Conservation (phyloP, 2,888 invertebrate species). For the Cremastinae sp. region DNA sequence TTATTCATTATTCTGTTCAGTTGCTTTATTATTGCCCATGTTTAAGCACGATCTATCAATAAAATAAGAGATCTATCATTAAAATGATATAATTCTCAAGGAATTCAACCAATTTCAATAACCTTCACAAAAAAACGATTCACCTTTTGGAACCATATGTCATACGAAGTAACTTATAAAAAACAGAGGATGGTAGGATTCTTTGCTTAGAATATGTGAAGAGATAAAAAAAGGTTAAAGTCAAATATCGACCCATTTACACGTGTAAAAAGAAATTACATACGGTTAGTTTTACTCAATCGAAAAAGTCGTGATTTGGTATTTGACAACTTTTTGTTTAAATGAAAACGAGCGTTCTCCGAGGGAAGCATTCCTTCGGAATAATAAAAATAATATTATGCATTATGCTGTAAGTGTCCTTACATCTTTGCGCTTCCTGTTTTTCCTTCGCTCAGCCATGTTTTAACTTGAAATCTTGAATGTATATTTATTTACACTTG, state of each 20-base stretch:
- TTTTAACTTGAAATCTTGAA: no score
- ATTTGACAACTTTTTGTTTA: no score
- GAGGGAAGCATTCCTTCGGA: neutral
- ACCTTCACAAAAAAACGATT: neutral
- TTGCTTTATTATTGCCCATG: neutral
- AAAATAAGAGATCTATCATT: no score
- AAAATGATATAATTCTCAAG: no score
- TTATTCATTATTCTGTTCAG: neutral
- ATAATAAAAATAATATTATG: constrained; percentile 34
- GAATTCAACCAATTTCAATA: no score
- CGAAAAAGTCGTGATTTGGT: no score
- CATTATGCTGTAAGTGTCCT: constrained; percentile 75
- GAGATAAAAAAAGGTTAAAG: neutral
- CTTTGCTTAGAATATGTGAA: neutral
- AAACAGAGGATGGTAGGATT: neutral
- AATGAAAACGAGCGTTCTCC: no score
- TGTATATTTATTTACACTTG: constrained; percentile 62
- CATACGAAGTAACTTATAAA: neutral
- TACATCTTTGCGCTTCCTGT: constrained; percentile 85
- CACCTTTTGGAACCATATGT: constrained; percentile 22
- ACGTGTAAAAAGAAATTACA: no score
- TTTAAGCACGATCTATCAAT: neutral
- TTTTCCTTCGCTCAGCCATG: constrained; percentile 85
- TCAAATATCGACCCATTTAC: no score
- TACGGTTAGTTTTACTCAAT: no score